Evolutionary conservation across 2,113 vertebrate species (phyloP), one percentile per base, ranked within the genome.

Genomic region (Anoplopoma fimbria): DNA sequence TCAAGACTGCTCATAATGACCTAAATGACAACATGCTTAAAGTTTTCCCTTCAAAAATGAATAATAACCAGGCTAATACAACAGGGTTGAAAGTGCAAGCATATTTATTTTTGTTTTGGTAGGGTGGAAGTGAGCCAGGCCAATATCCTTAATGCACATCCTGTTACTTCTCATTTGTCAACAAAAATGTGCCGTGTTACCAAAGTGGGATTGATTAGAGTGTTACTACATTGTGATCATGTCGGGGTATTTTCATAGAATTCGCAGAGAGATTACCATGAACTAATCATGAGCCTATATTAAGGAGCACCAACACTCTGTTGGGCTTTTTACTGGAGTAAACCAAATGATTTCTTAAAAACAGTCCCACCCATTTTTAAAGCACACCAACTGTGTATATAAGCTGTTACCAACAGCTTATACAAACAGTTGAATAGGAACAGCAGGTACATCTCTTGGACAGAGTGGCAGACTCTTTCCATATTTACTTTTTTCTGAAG

Each of bases 121-220:
- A 49, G 15, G 15, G 19, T 91, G 82, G 77, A 79, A 27, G 6
- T 8, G 40, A 77, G 79, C 76, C 89, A 88, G 53, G 9, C n/a
- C 49, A 61, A 70, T 82, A 93, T 95, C 93, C 93, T 93, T 81
- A 63, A 88, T 6, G 53, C 23, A 86, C 92, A 95, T 94, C 93
- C 93, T 94, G 94, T 88, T 93, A 70, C 60, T 75, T 74, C 53
- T 6, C 86, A 86, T 77, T 47, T 71, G 58, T 83, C 73, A 91
- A 76, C 75, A 76, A 27, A 55, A 60, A 42, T 13, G 2, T 23
- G 2, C 45, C 12, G 0, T 34, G 69, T 81, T 65, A 78, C 75
- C 33, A 74, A 0, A 4, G n/a, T 13, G 17, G 3, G 1, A 29
- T 21, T 77, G 79, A 77, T 68, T 25, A 51, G 27, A 77, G 47